These are phyloP conservation scores for Scaptomyza caliginosa DNA, from an alignment of 2,888 invertebrate species.

Conservation along the genomic window DNA sequence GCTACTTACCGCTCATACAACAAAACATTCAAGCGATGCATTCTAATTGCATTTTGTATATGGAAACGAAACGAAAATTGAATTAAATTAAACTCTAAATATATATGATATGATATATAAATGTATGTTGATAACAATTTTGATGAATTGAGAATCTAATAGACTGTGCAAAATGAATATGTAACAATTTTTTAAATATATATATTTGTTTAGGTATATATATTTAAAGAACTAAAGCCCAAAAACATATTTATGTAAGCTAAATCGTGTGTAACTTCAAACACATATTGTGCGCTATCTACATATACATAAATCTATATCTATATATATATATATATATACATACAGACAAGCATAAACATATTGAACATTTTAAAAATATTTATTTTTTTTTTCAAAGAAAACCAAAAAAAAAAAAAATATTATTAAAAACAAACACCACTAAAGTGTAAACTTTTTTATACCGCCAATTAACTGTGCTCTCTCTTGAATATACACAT, in stretches of 20 bases:
- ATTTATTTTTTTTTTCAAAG: constrained; percentile 43
- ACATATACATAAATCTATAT: constrained; percentile 30
- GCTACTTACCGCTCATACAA: not conserved
- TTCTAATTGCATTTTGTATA: constrained; percentile 20
- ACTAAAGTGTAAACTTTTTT: constrained; percentile 66
- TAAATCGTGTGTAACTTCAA: constrained; percentile 52
- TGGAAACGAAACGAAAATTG: not conserved
- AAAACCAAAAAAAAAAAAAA: constrained; percentile 2
- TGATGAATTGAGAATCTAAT: constrained; percentile 79
- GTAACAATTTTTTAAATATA: constrained; percentile 59
- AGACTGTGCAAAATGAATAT: constrained; percentile 74
- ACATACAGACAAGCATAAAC: constrained; percentile 10
- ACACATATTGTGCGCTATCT: constrained; percentile 54
- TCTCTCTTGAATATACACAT: constrained; percentile 54
- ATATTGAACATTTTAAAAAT: constrained; percentile 32
- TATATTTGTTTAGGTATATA: constrained; percentile 58
- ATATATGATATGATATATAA: constrained; percentile 49
- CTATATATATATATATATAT: constrained; percentile 13
- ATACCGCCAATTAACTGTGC: constrained; percentile 80
- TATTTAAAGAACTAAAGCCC: constrained; percentile 53
- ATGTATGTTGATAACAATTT: constrained; percentile 77
- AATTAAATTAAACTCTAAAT: constrained; percentile 17
- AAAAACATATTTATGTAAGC: constrained; percentile 51
- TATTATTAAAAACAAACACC: constrained; percentile 20
- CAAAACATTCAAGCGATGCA: constrained; percentile 19